phyloP scores from a whole-genome alignment of 2,888 invertebrate genomes.

The Bombylius discolor region DNA sequence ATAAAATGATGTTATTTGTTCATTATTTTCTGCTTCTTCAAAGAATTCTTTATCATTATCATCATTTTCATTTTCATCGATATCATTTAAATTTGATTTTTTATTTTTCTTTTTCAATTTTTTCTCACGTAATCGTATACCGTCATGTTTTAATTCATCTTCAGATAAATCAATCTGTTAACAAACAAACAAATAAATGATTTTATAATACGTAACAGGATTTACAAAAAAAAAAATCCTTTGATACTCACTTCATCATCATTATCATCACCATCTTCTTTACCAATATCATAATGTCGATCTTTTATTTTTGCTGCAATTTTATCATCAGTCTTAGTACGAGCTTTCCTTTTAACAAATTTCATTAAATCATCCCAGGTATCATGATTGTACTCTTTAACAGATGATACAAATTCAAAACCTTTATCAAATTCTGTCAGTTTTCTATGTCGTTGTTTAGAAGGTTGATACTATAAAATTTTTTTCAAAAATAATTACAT shows the following conservation, averaged over 20 bases:
- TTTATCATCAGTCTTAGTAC: constrained; percentile 72
- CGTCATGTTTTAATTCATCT: constrained; percentile 62
- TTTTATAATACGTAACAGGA: background rate
- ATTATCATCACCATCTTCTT: constrained; percentile 40
- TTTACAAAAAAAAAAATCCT: background rate
- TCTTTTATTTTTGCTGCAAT: constrained; percentile 49
- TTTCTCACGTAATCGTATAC: constrained; percentile 52
- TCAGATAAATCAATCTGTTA: constrained; percentile 53
- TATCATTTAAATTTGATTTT: constrained; percentile 32
- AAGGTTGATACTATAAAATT: constrained; percentile 62
- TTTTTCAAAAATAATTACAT: background rate
- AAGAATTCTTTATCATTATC: constrained; percentile 38
- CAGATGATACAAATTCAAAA: constrained; percentile 67
- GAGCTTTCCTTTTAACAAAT: constrained; percentile 66
- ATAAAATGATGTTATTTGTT: constrained; percentile 60
- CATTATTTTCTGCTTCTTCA: constrained; percentile 55
- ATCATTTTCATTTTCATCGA: constrained; percentile 39
- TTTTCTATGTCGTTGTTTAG: constrained; percentile 57
- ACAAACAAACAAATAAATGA: background rate
- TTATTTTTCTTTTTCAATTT: constrained; percentile 41
- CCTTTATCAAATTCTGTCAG: constrained; percentile 65
- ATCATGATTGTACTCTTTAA: constrained; percentile 68
- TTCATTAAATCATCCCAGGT: constrained; percentile 69
- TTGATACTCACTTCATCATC: constrained; percentile 32
- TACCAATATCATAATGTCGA: constrained; percentile 29